Evolutionary conservation across 92 coral and sea anemone genomes (phyloP).

Genomic region (Epizoanthus scotinus): DNA sequence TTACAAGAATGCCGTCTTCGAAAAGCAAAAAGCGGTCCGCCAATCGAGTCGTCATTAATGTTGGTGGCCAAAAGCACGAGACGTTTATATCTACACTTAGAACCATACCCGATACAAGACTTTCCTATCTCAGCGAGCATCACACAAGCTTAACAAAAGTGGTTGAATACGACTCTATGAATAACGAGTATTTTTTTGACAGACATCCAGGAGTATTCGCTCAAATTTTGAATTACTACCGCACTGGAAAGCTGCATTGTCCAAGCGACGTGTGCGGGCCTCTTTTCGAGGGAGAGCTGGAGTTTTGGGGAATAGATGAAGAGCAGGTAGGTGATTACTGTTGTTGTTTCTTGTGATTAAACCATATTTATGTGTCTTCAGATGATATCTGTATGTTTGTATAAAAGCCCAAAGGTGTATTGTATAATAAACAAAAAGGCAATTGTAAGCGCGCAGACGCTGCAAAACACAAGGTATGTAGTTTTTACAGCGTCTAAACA

Average conservation of each 20-base stretch:
- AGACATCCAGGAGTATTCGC: conserved; percentile 96
- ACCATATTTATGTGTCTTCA: background rate
- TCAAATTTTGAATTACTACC: conserved; percentile 88
- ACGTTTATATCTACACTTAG: conserved; percentile 84
- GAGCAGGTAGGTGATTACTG: conserved; percentile 61
- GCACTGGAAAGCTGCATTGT: conserved; percentile 95
- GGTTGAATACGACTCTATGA: conserved; percentile 72
- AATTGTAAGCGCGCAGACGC: background rate
- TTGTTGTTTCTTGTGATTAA: conserved; percentile 1
- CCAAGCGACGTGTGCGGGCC: conserved; percentile 96
- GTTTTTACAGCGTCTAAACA: too few relatives aligned
- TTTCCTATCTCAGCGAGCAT: conserved; percentile 83
- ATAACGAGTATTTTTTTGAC: conserved; percentile 92
- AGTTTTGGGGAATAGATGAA: conserved; percentile 96
- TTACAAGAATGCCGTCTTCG: conserved; percentile 60
- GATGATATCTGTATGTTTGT: conserved; percentile 2
- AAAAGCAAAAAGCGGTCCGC: conserved; percentile 69
- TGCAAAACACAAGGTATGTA: too few relatives aligned
- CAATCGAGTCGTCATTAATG: conserved; percentile 82
- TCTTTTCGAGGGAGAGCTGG: conserved; percentile 87
- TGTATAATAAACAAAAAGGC: background rate
- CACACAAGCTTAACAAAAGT: conserved; percentile 74
- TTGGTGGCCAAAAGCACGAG: conserved; percentile 94
- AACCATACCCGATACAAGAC: conserved; percentile 93
- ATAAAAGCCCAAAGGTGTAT: background rate